Base-by-base conservation (phyloP, 1,140 invertebrate species). In the Potamilus streckersoni region DNA sequence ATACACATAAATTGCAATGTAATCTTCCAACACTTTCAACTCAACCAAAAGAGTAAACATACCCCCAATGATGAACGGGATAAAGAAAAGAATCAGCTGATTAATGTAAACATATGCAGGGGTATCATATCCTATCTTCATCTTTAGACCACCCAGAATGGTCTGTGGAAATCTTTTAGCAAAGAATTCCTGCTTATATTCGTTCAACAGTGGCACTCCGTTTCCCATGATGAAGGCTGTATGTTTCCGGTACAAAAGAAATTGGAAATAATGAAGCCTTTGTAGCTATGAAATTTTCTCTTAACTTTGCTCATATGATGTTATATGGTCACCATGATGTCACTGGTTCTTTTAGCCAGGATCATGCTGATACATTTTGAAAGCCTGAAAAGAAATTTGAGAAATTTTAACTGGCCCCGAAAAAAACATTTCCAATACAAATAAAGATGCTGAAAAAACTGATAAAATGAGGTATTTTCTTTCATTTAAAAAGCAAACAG, bases 161-260 rank as follows among this genome's bases (percentile, higher is more conserved):
- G 90, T 91, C 83, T 91, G 89, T 16, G 89, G 84, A 59, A 91
- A 83, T 61, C 90, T 78, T 70, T 90, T 89, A 57, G 80, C 80
- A 16, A 91, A 85, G 78, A 91, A 91, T 65, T 88, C 83, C 65
- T 83, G 85, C 79, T 91, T 91, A 73, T 91, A 91, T 58, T 90
- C 89, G 81, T 90, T 91, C 38, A 91, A 76, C 55, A 91, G 74
- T n/a, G 90, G 90, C 67, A 89, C 86, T 59, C 85, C 85, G 38
- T 80, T 83, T 14, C 85, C 87, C 85, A 88, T 88, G 67, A 73
- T 85, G 76, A 74, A 69, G 57, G 71, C 73, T 64, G 73, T 75
- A 67, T 57, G 69, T 69, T 73, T 66, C 17, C 59, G 71, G 55
- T 74, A 69, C 23, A 57, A 69, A 71, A 59, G 2, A 73, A 73